Base-by-base conservation (phyloP, 2,888 invertebrate species). In the Melanophora roralis region DNA sequence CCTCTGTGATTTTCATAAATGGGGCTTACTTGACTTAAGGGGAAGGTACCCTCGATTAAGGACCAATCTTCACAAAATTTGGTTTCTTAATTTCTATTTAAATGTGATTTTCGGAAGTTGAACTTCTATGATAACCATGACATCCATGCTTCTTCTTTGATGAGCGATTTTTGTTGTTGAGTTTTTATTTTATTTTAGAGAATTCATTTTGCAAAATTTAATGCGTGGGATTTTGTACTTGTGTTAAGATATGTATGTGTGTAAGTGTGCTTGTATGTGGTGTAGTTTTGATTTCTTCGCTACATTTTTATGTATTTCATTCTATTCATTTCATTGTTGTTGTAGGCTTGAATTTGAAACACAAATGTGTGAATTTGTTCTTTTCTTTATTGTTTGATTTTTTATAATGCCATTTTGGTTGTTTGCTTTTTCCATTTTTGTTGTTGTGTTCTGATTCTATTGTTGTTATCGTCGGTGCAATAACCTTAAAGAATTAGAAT, bases 401-500 rank as follows among this genome's bases (percentile, higher is more conserved):
- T 47, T 36, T 57, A n/a, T 65, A 36, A 59, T 71, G 60, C 21
- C 60, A 47, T 62, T 72, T 55, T 69, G 45, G 11, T 71, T 71
- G 76, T 77, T 77, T 77, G 62, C 55, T 76, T 76, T 49, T 64
- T 49, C 27, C 38, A 16, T 16, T 16, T 14, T 67, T 74, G 38
- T 32, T 59, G 45, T 36, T 75, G 19, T 73, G 12, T 64, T 65
- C 38, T 19, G 38, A 8, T 53, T 40, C 38, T 62, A 49, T 40
- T 69, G 38, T 74, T 68, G 23, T 64, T 57, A 57, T 57, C 40
- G 32, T 53, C 62, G 68, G 76, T 80, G 80, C 80, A 80, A 80
- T 80, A 80, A 80, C 80, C 80, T 72, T 55, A 68, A 64, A 43
- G 36, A 76, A 76, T 72, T 69, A 59, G 36, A 53, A 62, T 67